Evolutionary conservation across 2,888 invertebrate species (phyloP).

Genomic region (Yponomeuta plumbellus): DNA sequence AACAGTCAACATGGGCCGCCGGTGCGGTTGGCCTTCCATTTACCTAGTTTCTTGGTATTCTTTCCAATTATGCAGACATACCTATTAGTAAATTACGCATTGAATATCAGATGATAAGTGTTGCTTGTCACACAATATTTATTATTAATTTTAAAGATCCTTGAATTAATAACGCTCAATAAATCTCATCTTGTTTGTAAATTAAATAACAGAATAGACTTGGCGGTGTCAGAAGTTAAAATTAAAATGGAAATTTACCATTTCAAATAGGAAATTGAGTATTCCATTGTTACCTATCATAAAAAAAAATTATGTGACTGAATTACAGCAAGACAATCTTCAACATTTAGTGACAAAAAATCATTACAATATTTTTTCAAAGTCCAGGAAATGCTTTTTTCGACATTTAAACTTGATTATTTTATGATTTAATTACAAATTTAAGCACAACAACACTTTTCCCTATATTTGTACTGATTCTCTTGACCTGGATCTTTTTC

Average conservation of each 20-base stretch:
- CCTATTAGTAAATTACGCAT: background rate
- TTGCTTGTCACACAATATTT: slow-evolving; percentile 5
- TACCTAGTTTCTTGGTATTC: slow-evolving; percentile 23
- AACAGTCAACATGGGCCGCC: slow-evolving; percentile 38
- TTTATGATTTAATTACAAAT: no score
- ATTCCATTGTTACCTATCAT: no score
- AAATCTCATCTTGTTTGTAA: slow-evolving; percentile 3
- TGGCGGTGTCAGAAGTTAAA: background rate
- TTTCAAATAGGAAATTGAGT: no score
- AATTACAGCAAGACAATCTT: no score
- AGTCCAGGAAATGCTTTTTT: no score
- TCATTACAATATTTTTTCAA: no score
- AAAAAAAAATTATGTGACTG: no score
- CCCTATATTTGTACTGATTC: no score
- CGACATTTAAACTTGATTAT: no score
- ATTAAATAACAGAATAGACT: background rate
- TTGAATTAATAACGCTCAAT: background rate
- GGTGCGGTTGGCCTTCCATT: slow-evolving; percentile 45
- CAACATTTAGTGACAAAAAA: no score
- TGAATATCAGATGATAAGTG: slow-evolving; percentile 9
- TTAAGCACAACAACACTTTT: no score
- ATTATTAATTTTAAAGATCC: slow-evolving; percentile 9
- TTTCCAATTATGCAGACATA: background rate
- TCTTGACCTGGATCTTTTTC: no score
- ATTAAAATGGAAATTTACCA: background rate